Evolutionary conservation across 2,113 vertebrate genomes (phyloP), one percentile per base, ranked within the genome.

Genomic region (Panurus biarmicus): DNA sequence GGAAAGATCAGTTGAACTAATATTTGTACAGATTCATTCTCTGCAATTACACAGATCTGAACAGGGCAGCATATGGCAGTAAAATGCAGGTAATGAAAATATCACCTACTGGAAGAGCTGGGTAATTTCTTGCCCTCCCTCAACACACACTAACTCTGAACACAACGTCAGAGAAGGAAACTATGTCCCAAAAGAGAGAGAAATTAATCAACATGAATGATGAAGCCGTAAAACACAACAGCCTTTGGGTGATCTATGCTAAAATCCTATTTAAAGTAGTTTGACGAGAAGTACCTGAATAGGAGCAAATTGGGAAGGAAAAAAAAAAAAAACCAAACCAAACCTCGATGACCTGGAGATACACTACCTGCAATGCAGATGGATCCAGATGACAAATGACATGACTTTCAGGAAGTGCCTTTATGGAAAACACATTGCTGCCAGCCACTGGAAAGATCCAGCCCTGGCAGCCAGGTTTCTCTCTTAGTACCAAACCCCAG

Each of bases 311-410:
- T 22, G 17, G 28, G 38, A 60, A 67, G 53, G 28, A 7, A 31
- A 45, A 51, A 67, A 36, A 58, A n/a, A 83, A 75, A 40, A 28
- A 42, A 42, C 40, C 40, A n/a, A n/a, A n/a, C 40, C 12, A 42
- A 42, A 42, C 40, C 40, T 14, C 40, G 40, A n/a, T 94, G 84
- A 93, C 65, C 84, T 79, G 36, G 58, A 92, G 70, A 87, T 23
- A 87, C 10, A 26, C 17, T 61, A 89, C 77, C 86, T 95, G 87
- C 93, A 94, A 91, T 89, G 94, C 85, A 94, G 91, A 91, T 85
- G 86, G 90, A 85, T 85, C 92, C 85, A 87, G 75, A 89, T 58
- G 87, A 94, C 67, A 94, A 89, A 92, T 66, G 80, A 81, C 73
- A 72, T 7, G 73, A 81, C 89, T 92, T 94, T 86, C 86, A 94